Evolutionary conservation across 2,888 invertebrate species (phyloP), one percentile per base, ranked within the genome.

Genomic region (Ormyrus pomaceus): DNA sequence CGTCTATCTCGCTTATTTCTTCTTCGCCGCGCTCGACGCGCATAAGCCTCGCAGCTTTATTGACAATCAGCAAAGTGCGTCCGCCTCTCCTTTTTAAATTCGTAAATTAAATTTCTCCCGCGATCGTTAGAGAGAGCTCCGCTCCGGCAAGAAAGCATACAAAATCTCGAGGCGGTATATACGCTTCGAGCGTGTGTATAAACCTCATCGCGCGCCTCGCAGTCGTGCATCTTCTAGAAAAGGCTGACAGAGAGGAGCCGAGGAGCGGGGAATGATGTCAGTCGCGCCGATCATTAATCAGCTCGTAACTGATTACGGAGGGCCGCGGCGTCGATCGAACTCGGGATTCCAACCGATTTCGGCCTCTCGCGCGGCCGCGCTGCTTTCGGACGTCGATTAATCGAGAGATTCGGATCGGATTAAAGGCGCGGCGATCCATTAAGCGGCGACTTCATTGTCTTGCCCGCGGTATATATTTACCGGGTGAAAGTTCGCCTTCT

Each of bases 201-300:
- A 34, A 4, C 4, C 69, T 69, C 45, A 0, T 8, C 55, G 2
- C 50, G 70, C 5, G 11, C 7, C 46, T 51, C 45, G 7, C 51
- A 51, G 34, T 62, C 64, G 73, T 45, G 69, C 45, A 69, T 69
- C 76, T 76, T 56, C 34, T 53, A 61, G 53, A 61, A 61, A 75
- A 64, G 56, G 48, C 55, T 73, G 9, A n/a, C 53, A 3, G 45
- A 19, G 19, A 51, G 46, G 5, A 10, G 51, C 11, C 10, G 19
- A 59, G 46, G 5, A 10, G 51, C 11, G 34, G 61, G 45, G 13
- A 34, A 34, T 51, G 51, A 50, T 83, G 79, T 53, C 81, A 82
- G 79, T 77, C 73, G 83, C 80, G 50, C 79, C 83, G 75, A 82
- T 83, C 87, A 87, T 87, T 87, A 87, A 87, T 87, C 87, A 87